Evolutionary conservation across 2,888 invertebrate species (phyloP).

Genomic region (Abrostola tripartita): DNA sequence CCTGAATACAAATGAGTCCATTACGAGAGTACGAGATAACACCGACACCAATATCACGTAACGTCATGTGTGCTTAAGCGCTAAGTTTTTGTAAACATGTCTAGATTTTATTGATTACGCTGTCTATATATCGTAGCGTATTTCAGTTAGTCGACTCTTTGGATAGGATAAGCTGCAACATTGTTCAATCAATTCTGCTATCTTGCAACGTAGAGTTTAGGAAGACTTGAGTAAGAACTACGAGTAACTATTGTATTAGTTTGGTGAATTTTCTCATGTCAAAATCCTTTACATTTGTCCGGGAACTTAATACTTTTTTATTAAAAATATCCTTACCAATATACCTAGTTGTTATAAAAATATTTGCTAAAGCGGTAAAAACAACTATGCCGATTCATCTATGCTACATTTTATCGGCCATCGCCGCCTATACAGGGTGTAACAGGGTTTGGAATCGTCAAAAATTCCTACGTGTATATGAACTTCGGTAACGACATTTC

Average conservation of each 20-base stretch:
- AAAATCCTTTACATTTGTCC: too few species aligned
- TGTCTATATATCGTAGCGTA: not conserved
- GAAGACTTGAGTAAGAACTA: too few species aligned
- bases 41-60: conserved; percentile 78
- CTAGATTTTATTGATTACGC: conserved; percentile 20
- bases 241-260: too few species aligned
- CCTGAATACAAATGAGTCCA: conserved; percentile 87
- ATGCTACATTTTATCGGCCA: not conserved
- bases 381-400: not conserved
- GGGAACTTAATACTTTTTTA: too few species aligned
- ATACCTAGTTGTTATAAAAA: not conserved
- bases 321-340: too few species aligned
- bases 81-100: conserved; percentile 64
- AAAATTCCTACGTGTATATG: conserved; percentile 3
- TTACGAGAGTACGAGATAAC: conserved; percentile 83
- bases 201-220: too few species aligned
- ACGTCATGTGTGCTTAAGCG: conserved; percentile 66
- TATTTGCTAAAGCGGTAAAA: not conserved
- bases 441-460: conserved; percentile 3
- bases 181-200: too few species aligned
- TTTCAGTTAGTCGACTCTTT: not conserved
- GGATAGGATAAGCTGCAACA: too few species aligned
- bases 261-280: too few species aligned
- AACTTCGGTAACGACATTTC: conserved; percentile 21
- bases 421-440: not conserved